Conservation (phyloP, 2,888 invertebrate species). For the Deilephila elpenor region DNA sequence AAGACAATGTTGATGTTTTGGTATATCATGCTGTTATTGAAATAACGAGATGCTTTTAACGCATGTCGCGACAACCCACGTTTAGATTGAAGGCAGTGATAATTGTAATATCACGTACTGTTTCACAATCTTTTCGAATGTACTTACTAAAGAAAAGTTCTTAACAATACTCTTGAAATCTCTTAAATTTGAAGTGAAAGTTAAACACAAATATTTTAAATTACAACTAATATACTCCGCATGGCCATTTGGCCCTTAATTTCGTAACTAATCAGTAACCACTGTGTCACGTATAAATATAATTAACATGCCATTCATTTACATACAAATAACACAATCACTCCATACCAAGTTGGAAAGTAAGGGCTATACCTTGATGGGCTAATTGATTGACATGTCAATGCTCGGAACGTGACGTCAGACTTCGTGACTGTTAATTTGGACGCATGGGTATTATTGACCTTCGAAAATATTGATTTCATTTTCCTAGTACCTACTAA, state of each 20-base stretch:
- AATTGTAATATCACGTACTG: too few relatives aligned
- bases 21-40: background rate
- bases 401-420: constrained; percentile 13
- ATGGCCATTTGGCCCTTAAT: background rate
- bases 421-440: background rate
- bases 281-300: constrained; percentile 9
- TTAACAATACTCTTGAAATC: too few relatives aligned
- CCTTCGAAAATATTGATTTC: background rate
- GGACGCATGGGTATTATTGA: background rate
- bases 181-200: background rate
- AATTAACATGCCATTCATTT: constrained; percentile 9
- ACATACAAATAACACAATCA: constrained; percentile 16
- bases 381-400: constrained; percentile 11
- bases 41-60: too few relatives aligned
- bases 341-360: constrained; percentile 9
- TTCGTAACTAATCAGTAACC: background rate
- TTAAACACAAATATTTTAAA: too few relatives aligned
- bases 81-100: too few relatives aligned
- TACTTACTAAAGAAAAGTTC: too few relatives aligned
- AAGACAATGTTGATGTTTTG: background rate
- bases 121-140: too few relatives aligned
- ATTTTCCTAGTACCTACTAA: background rate
- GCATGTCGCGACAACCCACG: too few relatives aligned
- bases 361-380: constrained; percentile 14
- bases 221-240: background rate